These are phyloP conservation scores for Thalassophryne amazonica DNA, from an alignment of 2,797 vertebrate species.

Conservation along the genomic window DNA sequence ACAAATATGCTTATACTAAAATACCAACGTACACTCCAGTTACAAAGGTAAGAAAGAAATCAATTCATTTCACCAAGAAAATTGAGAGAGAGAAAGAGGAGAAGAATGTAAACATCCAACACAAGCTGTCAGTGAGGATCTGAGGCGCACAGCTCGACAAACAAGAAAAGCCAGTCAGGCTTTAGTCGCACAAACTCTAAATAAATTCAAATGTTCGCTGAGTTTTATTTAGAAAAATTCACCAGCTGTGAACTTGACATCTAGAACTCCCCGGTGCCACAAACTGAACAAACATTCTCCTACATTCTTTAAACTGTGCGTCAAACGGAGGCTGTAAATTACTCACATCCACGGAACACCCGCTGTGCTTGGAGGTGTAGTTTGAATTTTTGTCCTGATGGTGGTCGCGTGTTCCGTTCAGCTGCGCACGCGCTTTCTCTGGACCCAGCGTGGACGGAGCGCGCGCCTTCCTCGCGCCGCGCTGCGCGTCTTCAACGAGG, in stretches of 20 bases:
- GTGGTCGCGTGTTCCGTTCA: neutral
- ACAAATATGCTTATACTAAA: too few relatives aligned
- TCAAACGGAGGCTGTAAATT: neutral
- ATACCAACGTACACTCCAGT: too few relatives aligned
- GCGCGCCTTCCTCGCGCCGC: neutral
- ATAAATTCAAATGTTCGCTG: neutral
- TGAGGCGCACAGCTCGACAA: constrained; percentile 40
- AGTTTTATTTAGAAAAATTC: neutral
- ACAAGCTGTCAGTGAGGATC: neutral
- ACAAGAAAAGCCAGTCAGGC: constrained; percentile 71
- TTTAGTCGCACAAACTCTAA: neutral
- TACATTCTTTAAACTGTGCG: too few relatives aligned
- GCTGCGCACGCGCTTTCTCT: constrained; percentile 6
- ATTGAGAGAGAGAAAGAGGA: neutral
- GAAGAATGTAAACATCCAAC: constrained; percentile 16
- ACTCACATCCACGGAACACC: constrained; percentile 47
- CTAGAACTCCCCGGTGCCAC: too few relatives aligned
- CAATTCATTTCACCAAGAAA: neutral
- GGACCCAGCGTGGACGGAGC: too few relatives aligned
- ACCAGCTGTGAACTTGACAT: neutral
- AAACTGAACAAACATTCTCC: too few relatives aligned
- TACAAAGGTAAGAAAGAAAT: too few relatives aligned
- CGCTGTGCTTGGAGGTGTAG: constrained; percentile 15
- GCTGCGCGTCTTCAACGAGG: constrained; percentile 18
- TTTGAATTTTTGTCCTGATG: constrained; percentile 54